Base-by-base conservation (phyloP, 2,888 invertebrate species). In the Parochlus steinenii region DNA sequence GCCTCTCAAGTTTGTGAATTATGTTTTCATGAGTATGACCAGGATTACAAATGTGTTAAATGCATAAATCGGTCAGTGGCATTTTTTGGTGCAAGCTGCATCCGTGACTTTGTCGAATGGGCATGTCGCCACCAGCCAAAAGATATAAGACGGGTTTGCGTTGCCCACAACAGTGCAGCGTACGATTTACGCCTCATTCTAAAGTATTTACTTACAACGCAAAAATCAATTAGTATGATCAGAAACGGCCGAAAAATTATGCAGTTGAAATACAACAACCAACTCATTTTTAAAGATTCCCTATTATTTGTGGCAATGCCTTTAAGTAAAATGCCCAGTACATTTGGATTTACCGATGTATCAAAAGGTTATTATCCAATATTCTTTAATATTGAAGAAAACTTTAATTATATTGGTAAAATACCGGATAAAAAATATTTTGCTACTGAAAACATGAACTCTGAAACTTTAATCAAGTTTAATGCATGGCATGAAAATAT, bases 341-440 rank as follows among this genome's bases (percentile, higher is more conserved):
- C 43, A 33, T 44, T 44, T 27, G 38, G 37, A 4, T 35, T 44
- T n/a, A 43, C 38, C 31, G 40, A 43, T 39, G 27, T 43, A 24
- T 41, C 40, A 37, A 46, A 40, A 35, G 41, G 40, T 27, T 40
- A 39, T 38, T 44, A 41, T 40, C 42, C 41, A 30, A 41, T 44
- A 33, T 44, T 43, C n/a, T 47, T 46, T 40, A 46, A 46, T 39
- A 46, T 42, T 23, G 28, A 31, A 38, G 42, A 42, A 29, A 46
- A 47, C 42, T 41, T 44, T 33, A 41, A 43, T 19, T 46, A 45
- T 45, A 23, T 40, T 32, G 42, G 44, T n/a, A 34, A 37, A 16
- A 40, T 45, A n/a, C 43, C 44, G 15, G 38, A 33, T 22, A 42
- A 38, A 36, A 37, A 43, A 36, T 43, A 37, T 31, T 46, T 42